phyloP scores from a whole-genome alignment of 64 coral and sea anemone genomes.

The Cladopsammia gracilis region DNA sequence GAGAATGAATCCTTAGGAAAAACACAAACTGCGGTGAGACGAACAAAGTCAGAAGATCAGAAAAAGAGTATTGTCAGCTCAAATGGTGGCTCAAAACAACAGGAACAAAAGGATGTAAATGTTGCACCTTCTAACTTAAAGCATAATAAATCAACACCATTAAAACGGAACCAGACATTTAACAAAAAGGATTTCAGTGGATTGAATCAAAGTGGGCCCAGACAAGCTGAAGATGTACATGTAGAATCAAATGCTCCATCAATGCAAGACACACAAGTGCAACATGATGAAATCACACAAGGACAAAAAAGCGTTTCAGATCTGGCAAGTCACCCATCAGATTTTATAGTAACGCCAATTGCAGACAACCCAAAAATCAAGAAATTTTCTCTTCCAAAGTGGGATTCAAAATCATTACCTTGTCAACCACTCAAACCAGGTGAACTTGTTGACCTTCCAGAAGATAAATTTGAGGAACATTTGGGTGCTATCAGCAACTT shows the following conservation, averaged over 20 bases:
- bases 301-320: slow-evolving; percentile 29
- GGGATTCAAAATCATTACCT: slow-evolving; percentile 89
- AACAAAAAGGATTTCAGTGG: slow-evolving; percentile 25
- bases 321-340: slow-evolving; percentile 89
- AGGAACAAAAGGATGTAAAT: not conserved
- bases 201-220: not conserved
- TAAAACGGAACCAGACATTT: slow-evolving; percentile 36
- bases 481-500: slow-evolving; percentile 65
- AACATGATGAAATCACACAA: not conserved
- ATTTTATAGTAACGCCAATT: slow-evolving; percentile 90
- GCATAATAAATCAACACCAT: not conserved
- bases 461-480: slow-evolving; percentile 79
- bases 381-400: slow-evolving; percentile 79
- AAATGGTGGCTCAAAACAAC: not conserved
- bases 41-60: slow-evolving; percentile 37
- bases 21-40: slow-evolving; percentile 28
- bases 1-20: not conserved
- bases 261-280: not conserved
- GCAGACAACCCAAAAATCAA: slow-evolving; percentile 94
- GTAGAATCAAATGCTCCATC: not conserved
- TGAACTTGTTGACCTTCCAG: slow-evolving; percentile 65
- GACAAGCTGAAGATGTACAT: slow-evolving; percentile 9
- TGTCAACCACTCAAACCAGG: slow-evolving; percentile 88
- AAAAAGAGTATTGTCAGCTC: not conserved
- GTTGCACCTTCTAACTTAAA: not conserved